A percentile compares a stretch with the other conserved stretches of the same genome.
These are phyloP conservation scores for Orthosia incerta DNA, from an alignment of 2,888 invertebrate genomes.

Conservation along the genomic window DNA sequence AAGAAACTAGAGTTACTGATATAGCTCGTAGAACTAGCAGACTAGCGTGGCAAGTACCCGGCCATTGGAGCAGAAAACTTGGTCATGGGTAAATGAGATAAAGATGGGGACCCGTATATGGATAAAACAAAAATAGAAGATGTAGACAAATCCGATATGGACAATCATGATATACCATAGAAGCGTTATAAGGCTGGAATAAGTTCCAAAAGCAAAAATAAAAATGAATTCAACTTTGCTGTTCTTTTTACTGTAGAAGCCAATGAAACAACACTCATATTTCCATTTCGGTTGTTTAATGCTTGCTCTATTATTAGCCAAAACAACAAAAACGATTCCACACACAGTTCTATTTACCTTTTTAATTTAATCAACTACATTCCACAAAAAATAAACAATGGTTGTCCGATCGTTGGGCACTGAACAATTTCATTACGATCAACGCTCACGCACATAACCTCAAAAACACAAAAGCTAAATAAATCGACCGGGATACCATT, in stretches of 20 bases:
- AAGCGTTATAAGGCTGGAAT: background rate
- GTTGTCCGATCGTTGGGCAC: slow-evolving; percentile 60
- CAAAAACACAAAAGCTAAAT: slow-evolving; percentile 77
- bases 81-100: slow-evolving; percentile 17
- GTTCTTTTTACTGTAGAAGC: too few species aligned
- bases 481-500: slow-evolving; percentile 84
- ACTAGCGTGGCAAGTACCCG: slow-evolving; percentile 16
- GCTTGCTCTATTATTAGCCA: slow-evolving; percentile 8
- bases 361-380: slow-evolving; percentile 55
- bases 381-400: slow-evolving; percentile 61
- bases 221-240: background rate
- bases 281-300: slow-evolving; percentile 1
- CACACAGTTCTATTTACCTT: slow-evolving; percentile 50
- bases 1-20: slow-evolving; percentile 41
- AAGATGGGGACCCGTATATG: background rate
- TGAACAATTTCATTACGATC: slow-evolving; percentile 68
- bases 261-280: slow-evolving; percentile 7
- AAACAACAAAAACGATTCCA: slow-evolving; percentile 47
- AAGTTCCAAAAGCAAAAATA: background rate
- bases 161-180: background rate
- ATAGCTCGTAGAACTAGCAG: slow-evolving; percentile 23
- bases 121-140: background rate
- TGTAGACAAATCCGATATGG: too few species aligned
- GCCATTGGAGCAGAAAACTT: slow-evolving; percentile 42
- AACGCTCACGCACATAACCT: slow-evolving; percentile 70